Evolutionary conservation across 1,140 invertebrate species (phyloP).

Genomic region (Drosophila lowei): DNA sequence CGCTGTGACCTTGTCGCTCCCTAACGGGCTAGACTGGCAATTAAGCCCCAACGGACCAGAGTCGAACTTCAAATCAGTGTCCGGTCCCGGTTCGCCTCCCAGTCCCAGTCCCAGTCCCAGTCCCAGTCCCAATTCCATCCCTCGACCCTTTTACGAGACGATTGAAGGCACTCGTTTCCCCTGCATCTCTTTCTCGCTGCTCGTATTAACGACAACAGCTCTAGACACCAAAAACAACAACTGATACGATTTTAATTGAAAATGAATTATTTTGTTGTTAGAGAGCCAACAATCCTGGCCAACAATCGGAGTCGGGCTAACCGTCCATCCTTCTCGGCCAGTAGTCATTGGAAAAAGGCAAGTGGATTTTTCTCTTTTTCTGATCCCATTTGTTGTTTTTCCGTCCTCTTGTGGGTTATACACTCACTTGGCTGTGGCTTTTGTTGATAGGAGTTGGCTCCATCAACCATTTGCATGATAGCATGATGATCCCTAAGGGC

Average conservation of each 20-base stretch:
- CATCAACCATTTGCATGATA: not conserved
- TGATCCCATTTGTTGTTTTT: conserved; percentile 8
- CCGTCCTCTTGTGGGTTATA: not conserved
- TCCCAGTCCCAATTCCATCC: no score
- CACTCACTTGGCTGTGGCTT: not conserved
- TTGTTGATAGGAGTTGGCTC: conserved; percentile 15
- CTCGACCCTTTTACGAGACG: not conserved
- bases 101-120: no score
- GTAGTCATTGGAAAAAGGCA: conserved; percentile 28
- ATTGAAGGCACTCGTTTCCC: conserved; percentile 36
- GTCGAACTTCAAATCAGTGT: conserved; percentile 34
- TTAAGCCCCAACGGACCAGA: conserved; percentile 38
- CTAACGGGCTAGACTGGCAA: conserved; percentile 24
- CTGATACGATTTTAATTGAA: conserved; percentile 82
- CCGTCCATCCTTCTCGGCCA: conserved; percentile 21
- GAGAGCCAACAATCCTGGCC: conserved; percentile 36
- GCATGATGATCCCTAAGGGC: conserved; percentile 19
- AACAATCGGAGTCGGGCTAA: conserved; percentile 9
- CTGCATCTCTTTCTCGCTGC: conserved; percentile 5
- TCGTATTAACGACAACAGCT: conserved; percentile 42
- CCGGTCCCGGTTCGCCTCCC: not conserved
- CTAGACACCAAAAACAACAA: conserved; percentile 21
- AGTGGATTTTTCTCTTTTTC: conserved; percentile 1
- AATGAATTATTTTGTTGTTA: conserved; percentile 81
- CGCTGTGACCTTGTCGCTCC: conserved; percentile 35